phyloP scores from a whole-genome alignment of 2,888 invertebrate species.

The Phyto melanocephala region DNA sequence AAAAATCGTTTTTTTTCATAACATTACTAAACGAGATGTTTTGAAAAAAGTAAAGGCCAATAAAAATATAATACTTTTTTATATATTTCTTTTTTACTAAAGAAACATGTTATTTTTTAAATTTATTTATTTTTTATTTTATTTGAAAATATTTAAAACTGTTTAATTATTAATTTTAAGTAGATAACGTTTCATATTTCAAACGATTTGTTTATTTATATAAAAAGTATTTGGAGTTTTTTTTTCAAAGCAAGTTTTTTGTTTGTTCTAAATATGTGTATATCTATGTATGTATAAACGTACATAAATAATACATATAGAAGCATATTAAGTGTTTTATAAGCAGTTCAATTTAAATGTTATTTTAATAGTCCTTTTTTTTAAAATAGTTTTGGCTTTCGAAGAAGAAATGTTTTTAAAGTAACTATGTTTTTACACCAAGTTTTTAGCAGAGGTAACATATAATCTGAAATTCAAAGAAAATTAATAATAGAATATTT shows the following conservation, averaged over 20 bases:
- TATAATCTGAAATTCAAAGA: conserved; percentile 32
- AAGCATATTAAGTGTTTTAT: not conserved
- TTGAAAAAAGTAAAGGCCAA: not conserved
- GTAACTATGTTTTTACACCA: conserved; percentile 27
- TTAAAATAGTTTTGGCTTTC: conserved; percentile 54
- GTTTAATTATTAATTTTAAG: conserved; percentile 1
- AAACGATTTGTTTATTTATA: not conserved
- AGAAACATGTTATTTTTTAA: too few relatives aligned
- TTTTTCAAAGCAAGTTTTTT: not conserved
- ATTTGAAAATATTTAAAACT: not conserved
- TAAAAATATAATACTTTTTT: not conserved
- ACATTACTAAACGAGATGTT: not conserved
- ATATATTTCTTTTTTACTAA: not conserved
- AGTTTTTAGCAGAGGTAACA: conserved; percentile 21
- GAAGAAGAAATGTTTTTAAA: conserved; percentile 23
- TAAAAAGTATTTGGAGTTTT: not conserved
- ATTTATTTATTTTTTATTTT: not conserved
- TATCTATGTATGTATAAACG: too few relatives aligned
- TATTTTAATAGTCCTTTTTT: conserved; percentile 20
- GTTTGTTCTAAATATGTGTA: not conserved
- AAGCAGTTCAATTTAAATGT: conserved; percentile 22
- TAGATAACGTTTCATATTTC: not conserved
- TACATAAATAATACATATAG: too few relatives aligned
- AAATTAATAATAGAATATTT: too few relatives aligned
- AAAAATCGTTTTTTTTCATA: too few relatives aligned